Base-by-base conservation (phyloP, 2,797 vertebrate genomes). In the Phrynocephalus vlangalii region DNA sequence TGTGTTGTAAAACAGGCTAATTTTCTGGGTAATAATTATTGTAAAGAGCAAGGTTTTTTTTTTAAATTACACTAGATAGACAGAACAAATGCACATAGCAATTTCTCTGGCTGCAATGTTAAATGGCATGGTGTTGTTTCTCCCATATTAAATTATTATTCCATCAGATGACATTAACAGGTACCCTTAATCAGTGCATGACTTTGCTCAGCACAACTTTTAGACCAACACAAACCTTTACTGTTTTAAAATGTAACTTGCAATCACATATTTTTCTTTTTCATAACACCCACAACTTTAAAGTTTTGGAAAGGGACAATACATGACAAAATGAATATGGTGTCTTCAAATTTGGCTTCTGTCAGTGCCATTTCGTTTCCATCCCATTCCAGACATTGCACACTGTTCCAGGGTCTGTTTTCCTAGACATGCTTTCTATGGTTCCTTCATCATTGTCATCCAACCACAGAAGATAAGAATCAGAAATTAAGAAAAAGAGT, bases 11-110 rank as follows among this genome's bases (percentile, higher is more conserved):
- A 87, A 5, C 13, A 68, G 1, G 7, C 56, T 90, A 70, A 83
- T 86, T 67, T 92, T 71, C 77, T 15, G 30, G 80, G 15, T 71
- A 87, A 81, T 66, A 86, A 86, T 87, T 91, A 75, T 28, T 91
- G 28, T 84, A 88, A 86, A 3, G 1, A n/a, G 63, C 82, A 56
- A 86, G 79, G 68, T 79, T 26, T 9, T 76, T 83, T 67, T 72
- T 76, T 88, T 5, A 75, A 79, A 89, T 90, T 60, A 85, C 28
- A 10, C 82, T 26, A 56, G 70, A 33, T 18, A 72, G 67, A 76
- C 4, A 71, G 63, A 50, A 2, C 52, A 1, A 20, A 85, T 82
- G 22, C 48, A 4, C 75, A 87, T 26, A 0, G 80, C 75, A 20
- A 0, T 86, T 92, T 88, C 38, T 82, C 10, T 0, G 1, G 75